These are phyloP conservation scores for Polymixis lichenea DNA, from an alignment of 2,888 invertebrate genomes.

Conservation along the genomic window DNA sequence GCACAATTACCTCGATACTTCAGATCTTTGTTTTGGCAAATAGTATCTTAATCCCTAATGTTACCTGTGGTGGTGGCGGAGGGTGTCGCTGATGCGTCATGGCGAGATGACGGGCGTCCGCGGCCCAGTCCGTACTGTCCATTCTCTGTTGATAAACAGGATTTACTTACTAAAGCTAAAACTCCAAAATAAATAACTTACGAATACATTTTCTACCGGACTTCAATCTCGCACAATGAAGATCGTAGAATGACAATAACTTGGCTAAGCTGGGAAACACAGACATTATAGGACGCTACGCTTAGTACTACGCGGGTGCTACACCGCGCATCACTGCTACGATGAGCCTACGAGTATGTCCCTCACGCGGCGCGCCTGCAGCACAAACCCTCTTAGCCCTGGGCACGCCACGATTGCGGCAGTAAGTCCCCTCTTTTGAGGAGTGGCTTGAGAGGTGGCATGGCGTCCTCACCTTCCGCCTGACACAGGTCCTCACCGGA, in stretches of 20 bases:
- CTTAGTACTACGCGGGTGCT: not conserved
- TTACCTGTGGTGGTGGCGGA: conserved; percentile 49
- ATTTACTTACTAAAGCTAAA: not conserved
- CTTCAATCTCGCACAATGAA: not conserved
- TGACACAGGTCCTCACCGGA: too few relatives aligned
- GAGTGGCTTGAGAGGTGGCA: too few relatives aligned
- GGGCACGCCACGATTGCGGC: too few relatives aligned
- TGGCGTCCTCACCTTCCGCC: too few relatives aligned
- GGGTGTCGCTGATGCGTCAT: conserved; percentile 65
- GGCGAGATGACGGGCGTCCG: conserved; percentile 88
- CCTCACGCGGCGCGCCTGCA: not conserved
- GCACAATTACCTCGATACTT: too few relatives aligned
- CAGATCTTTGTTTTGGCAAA: not conserved
- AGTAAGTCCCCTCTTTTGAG: too few relatives aligned
- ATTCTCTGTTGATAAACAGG: conserved; percentile 89
- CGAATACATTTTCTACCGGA: not conserved
- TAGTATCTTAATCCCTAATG: not conserved
- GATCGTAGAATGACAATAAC: not conserved
- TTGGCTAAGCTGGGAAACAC: not conserved
- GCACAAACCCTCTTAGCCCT: too few relatives aligned
- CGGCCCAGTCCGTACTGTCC: conserved; percentile 91
- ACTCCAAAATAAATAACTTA: too few relatives aligned
- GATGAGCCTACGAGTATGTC: not conserved
- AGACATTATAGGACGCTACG: not conserved
- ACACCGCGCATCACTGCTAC: not conserved